A percentile compares a stretch with the other conserved stretches of the same genome.
Conservation (phyloP, 2,113 vertebrate species). For the Peromyscus polionotus region DNA sequence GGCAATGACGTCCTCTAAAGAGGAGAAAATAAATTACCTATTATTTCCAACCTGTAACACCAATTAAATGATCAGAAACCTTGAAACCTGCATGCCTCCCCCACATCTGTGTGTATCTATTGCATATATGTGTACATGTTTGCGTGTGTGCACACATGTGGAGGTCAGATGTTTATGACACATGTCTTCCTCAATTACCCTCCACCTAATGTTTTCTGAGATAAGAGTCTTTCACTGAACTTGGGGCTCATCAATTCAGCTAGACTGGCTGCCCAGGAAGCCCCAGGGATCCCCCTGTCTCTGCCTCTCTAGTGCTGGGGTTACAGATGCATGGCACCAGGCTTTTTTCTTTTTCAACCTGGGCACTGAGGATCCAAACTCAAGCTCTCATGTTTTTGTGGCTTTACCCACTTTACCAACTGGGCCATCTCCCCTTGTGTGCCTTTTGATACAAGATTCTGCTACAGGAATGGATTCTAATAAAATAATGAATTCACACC, state of each 20-base stretch:
- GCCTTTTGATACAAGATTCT: not conserved
- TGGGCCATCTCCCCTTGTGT: not conserved
- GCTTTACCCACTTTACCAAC: not conserved
- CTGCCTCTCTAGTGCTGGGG: not conserved
- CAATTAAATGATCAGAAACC: not conserved
- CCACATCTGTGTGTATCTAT: not conserved
- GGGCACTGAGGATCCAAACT: not conserved
- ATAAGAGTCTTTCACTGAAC: not conserved
- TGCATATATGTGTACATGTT: not conserved
- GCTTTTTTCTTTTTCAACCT: not conserved
- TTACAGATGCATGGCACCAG: not conserved
- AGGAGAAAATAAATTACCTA: not conserved
- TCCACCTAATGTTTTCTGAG: not conserved
- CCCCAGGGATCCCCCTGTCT: not conserved
- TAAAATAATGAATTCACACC: not conserved
- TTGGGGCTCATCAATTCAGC: not conserved
- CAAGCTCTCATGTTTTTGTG: not conserved
- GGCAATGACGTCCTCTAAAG: conserved; percentile 93
- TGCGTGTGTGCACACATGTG: not conserved
- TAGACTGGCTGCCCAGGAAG: not conserved
- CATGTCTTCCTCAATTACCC: not conserved
- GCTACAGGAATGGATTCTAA: not conserved
- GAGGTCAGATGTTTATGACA: not conserved
- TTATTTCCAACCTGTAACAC: not conserved
- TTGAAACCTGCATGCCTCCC: not conserved